Evolutionary conservation across 64 coral and sea anemone genomes (phyloP).

Genomic region (Dendronephthya gigantea): DNA sequence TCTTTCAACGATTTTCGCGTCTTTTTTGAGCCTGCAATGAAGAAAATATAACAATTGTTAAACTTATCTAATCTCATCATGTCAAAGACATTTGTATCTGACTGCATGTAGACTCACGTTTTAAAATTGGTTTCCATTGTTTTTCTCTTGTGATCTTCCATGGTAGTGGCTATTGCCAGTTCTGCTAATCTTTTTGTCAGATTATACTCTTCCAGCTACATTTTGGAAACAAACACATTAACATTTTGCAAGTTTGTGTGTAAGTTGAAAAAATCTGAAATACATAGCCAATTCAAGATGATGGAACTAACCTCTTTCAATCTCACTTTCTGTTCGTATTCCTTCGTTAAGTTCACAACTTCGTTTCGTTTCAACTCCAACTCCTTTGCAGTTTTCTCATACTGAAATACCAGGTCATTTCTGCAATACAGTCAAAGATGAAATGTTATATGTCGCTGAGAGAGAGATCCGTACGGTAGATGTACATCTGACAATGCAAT

Average conservation of each 20-base stretch:
- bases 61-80: too few relatives aligned
- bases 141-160: conserved; percentile 74
- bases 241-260: not conserved
- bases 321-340: conserved; percentile 78
- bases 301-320: conserved; percentile 52
- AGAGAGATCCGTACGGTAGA: not conserved
- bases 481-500: not conserved
- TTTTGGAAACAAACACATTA: not conserved
- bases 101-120: conserved; percentile 51
- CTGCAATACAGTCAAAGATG: conserved; percentile 26
- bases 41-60: not conserved
- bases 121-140: conserved; percentile 53
- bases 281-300: too few relatives aligned
- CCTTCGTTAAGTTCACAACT: conserved; percentile 61
- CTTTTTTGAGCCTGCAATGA: not conserved
- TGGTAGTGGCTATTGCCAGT: conserved; percentile 65
- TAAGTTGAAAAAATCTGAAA: too few relatives aligned
- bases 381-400: conserved; percentile 66
- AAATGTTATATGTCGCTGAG: not conserved
- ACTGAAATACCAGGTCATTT: conserved; percentile 55
- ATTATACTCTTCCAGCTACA: conserved; percentile 61
- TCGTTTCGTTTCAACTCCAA: conserved; percentile 72
- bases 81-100: too few relatives aligned
- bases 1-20: not conserved
- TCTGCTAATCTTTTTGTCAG: conserved; percentile 83